Percentiles rank a stretch among this genome's conserved stretches.
These are phyloP conservation scores for Choristoneura fumiferana DNA, from an alignment of 1,140 invertebrate genomes.

Conservation along the genomic window DNA sequence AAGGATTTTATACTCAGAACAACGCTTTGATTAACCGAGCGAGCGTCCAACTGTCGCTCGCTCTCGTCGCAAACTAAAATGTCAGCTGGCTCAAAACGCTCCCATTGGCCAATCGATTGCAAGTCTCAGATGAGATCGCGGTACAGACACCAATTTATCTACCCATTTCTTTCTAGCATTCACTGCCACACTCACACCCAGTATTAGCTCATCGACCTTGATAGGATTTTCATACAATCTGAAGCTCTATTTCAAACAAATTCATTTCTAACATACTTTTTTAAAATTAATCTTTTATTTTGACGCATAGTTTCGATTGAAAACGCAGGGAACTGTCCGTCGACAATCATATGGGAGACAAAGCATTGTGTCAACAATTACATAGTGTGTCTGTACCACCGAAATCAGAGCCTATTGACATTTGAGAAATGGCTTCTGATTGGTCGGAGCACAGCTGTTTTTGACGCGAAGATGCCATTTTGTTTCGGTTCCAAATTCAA, in stretches of 20 bases:
- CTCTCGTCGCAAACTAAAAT: constrained; percentile 61
- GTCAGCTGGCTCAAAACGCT: constrained; percentile 60
- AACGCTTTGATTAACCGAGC: constrained; percentile 29
- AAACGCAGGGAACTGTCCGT: constrained; percentile 27
- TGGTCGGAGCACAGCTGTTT: constrained; percentile 68
- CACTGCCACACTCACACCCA: constrained; percentile 41
- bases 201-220: constrained; percentile 36
- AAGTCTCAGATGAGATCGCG: constrained; percentile 32
- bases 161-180: constrained; percentile 37
- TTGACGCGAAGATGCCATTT: constrained; percentile 45
- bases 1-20: constrained; percentile 42
- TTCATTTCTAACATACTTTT: not conserved
- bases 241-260: constrained; percentile 12
- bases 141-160: constrained; percentile 44
- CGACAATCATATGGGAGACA: constrained; percentile 64
- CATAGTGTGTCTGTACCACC: constrained; percentile 37
- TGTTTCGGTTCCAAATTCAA: constrained; percentile 28
- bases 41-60: constrained; percentile 45
- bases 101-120: constrained; percentile 74
- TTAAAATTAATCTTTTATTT: not conserved
- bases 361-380: constrained; percentile 62
- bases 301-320: constrained; percentile 5
- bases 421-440: constrained; percentile 38
- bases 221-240: constrained; percentile 26
- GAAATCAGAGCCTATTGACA: constrained; percentile 55